Percentiles rank a stretch among this genome's conserved stretches.
Evolutionary conservation across 1,140 invertebrate species (phyloP).

Genomic region (Zophobas morio): DNA sequence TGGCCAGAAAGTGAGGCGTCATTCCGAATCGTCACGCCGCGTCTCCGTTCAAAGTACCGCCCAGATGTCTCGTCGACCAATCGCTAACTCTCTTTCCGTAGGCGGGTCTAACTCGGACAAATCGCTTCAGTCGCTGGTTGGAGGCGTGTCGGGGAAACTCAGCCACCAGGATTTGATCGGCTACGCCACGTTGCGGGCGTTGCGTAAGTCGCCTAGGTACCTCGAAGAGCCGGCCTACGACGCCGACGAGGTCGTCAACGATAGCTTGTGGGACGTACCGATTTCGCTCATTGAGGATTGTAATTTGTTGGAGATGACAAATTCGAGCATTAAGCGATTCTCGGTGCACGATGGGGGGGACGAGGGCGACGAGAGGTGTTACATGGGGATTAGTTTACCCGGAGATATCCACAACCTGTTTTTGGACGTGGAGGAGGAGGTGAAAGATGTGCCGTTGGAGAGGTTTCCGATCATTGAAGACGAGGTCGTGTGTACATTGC

Average conservation of each 20-base stretch:
- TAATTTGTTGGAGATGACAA: background rate
- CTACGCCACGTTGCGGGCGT: slow-evolving; percentile 83
- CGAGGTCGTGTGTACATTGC: slow-evolving; percentile 26
- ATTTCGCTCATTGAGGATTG: slow-evolving; percentile 23
- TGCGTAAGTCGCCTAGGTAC: slow-evolving; percentile 69
- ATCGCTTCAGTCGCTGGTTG: slow-evolving; percentile 63
- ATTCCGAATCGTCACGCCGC: slow-evolving; percentile 68
- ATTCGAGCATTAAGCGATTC: slow-evolving; percentile 32
- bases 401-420: slow-evolving; percentile 79
- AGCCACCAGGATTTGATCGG: slow-evolving; percentile 84
- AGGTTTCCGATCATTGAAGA: slow-evolving; percentile 40
- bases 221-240: slow-evolving; percentile 35
- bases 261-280: slow-evolving; percentile 17
- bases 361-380: slow-evolving; percentile 68
- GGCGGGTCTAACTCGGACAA: slow-evolving; percentile 60
- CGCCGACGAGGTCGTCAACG: slow-evolving; percentile 20
- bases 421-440: slow-evolving; percentile 69
- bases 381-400: slow-evolving; percentile 87
- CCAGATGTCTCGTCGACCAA: background rate
- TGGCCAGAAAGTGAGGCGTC: slow-evolving; percentile 61
- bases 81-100: slow-evolving; percentile 32
- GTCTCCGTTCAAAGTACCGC: slow-evolving; percentile 72
- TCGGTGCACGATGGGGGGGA: background rate
- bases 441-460: background rate
- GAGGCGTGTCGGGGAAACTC: slow-evolving; percentile 71